Evolutionary conservation across 2,888 invertebrate genomes (phyloP).

Genomic region (Bibio marci): DNA sequence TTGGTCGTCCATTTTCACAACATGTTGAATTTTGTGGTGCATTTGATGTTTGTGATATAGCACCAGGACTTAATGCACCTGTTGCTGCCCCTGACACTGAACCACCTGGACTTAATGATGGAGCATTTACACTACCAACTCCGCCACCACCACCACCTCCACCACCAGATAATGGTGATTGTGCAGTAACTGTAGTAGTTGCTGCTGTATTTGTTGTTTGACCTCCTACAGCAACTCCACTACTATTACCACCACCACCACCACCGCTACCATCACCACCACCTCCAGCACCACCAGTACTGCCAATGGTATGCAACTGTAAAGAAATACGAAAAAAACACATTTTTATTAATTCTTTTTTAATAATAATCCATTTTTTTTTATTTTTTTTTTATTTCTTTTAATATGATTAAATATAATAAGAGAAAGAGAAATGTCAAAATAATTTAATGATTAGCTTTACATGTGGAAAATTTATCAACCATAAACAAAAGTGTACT

Average conservation of each 20-base stretch:
- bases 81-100: conserved; percentile 24
- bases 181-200: conserved; percentile 53
- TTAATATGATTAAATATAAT: not conserved
- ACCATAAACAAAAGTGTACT: not conserved
- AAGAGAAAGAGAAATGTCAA: conserved; percentile 1
- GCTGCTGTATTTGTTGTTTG: conserved; percentile 37
- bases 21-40: conserved; percentile 37
- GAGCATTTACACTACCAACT: conserved; percentile 54
- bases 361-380: not conserved
- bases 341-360: not conserved
- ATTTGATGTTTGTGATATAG: conserved; percentile 27
- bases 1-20: conserved; percentile 81
- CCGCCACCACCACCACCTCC: too few relatives aligned
- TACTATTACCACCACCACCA: conserved; percentile 12
- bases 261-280: too few relatives aligned
- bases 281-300: not conserved
- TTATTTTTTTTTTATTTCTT: not conserved
- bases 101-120: conserved; percentile 49
- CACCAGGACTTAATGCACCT: conserved; percentile 26
- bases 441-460: conserved; percentile 2
- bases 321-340: conserved; percentile 4
- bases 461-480: not conserved
- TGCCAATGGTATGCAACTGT: conserved; percentile 13
- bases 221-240: conserved; percentile 43
- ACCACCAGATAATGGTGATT: conserved; percentile 61